Percentiles rank a stretch among this genome's conserved stretches.
These are phyloP conservation scores for Menidia beryllina DNA, from an alignment of 2,113 vertebrate species.

Conservation along the genomic window DNA sequence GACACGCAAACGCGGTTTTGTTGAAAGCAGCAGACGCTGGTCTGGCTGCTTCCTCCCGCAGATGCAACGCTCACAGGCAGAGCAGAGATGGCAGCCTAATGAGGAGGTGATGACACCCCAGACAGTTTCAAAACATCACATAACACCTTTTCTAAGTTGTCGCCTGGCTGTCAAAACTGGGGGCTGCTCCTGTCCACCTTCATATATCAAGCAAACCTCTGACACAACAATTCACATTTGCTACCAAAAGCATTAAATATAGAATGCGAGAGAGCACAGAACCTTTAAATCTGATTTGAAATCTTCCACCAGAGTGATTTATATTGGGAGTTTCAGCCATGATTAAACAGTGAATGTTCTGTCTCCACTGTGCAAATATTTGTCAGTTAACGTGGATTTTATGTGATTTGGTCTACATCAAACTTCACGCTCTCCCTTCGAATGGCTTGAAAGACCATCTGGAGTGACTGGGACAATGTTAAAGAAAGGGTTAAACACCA, in stretches of 20 bases:
- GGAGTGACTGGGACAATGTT: neutral
- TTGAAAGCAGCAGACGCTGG: neutral
- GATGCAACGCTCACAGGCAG: conserved; percentile 38
- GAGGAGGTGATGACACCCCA: conserved; percentile 63
- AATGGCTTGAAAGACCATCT: neutral
- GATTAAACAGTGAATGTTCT: conserved; percentile 24
- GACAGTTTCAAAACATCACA: conserved; percentile 51
- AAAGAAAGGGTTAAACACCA: conserved; percentile 38
- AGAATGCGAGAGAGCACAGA: neutral
- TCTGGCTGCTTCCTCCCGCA: conserved; percentile 3
- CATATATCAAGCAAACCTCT: conserved; percentile 26
- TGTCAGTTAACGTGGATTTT: conserved; percentile 26
- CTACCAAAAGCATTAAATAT: neutral
- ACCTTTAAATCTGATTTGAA: neutral
- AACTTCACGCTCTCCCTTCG: neutral
- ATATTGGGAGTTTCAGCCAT: conserved; percentile 9
- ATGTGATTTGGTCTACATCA: neutral
- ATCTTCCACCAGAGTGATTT: conserved; percentile 18
- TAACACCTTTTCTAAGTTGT: conserved; percentile 44
- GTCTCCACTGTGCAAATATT: conserved; percentile 33
- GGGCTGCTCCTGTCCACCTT: conserved; percentile 53
- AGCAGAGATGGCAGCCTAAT: conserved; percentile 59
- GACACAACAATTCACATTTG: neutral
- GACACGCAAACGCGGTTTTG: too few relatives aligned
- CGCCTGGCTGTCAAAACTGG: conserved; percentile 48